Conservation (phyloP, 2,888 invertebrate species). For the Lissocephala sabroskyi region DNA sequence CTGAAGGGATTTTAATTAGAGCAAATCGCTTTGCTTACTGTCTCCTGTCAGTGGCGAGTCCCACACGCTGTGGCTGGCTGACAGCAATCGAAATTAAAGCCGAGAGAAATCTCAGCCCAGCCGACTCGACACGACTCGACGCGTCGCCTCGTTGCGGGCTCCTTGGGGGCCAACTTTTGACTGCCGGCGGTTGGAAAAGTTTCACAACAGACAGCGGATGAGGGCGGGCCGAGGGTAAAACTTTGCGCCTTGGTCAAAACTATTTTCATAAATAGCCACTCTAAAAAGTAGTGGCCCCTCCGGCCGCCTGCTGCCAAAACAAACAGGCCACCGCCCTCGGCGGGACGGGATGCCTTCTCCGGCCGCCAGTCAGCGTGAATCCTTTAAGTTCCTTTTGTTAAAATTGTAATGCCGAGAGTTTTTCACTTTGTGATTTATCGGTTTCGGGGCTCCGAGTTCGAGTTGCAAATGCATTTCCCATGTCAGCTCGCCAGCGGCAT, state of each 20-base stretch:
- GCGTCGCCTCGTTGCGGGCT: too few species aligned
- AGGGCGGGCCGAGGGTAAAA: constrained; percentile 2
- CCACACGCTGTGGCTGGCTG: constrained; percentile 35
- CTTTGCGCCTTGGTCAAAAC: constrained; percentile 25
- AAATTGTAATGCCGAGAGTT: constrained; percentile 60
- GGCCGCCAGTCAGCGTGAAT: constrained; percentile 30
- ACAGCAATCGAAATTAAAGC: constrained; percentile 45
- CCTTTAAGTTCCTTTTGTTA: constrained; percentile 59
- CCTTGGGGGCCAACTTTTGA: constrained; percentile 44
- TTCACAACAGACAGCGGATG: constrained; percentile 25
- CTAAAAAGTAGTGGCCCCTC: constrained; percentile 21
- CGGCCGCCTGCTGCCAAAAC: constrained; percentile 1
- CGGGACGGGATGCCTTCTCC: not conserved
- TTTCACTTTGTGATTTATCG: constrained; percentile 67
- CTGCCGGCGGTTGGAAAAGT: constrained; percentile 50
- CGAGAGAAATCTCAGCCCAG: constrained; percentile 20
- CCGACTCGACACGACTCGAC: too few species aligned
- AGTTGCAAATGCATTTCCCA: constrained; percentile 65
- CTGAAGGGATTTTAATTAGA: constrained; percentile 29
- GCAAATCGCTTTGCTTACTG: constrained; percentile 2
- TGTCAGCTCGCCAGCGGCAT: constrained; percentile 26
- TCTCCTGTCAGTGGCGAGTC: not conserved
- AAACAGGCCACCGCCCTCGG: not conserved
- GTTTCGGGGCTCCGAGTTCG: constrained; percentile 63
- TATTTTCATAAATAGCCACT: constrained; percentile 59